Conservation (phyloP, 2,113 vertebrate genomes). For the Equus quagga region DNA sequence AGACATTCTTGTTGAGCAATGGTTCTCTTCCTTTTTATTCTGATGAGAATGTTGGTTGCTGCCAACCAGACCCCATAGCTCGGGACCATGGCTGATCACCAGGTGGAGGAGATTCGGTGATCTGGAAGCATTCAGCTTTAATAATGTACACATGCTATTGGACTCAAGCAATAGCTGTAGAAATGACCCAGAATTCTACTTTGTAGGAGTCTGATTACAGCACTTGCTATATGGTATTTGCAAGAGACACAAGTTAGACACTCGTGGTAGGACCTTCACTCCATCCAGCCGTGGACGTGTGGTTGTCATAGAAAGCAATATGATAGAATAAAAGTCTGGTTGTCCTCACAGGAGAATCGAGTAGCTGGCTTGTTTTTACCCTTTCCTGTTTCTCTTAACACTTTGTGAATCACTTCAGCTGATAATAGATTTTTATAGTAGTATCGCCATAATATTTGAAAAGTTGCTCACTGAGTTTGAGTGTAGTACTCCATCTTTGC, state of each 20-base stretch:
- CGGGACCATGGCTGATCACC: not conserved
- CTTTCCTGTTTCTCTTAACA: not conserved
- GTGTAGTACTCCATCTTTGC: not conserved
- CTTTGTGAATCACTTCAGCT: not conserved
- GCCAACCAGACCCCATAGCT: not conserved
- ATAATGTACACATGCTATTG: not conserved
- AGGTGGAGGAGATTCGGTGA: not conserved
- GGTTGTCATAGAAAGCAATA: not conserved
- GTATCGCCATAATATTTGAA: not conserved
- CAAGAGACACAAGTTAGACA: not conserved
- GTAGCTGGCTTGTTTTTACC: not conserved
- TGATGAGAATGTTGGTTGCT: not conserved
- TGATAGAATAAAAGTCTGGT: not conserved
- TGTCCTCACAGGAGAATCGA: not conserved
- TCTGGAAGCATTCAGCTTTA: not conserved
- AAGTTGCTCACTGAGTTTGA: constrained; percentile 67
- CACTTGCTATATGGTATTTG: not conserved
- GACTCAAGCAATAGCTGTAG: not conserved
- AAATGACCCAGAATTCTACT: not conserved
- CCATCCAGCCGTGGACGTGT: not conserved
- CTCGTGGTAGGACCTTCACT: not conserved
- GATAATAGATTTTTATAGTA: not conserved
- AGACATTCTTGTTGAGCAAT: constrained; percentile 22
- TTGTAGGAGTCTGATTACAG: not conserved
- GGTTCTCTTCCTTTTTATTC: not conserved